Evolutionary conservation across 2,888 invertebrate species (phyloP).

Genomic region (Rhabditophanes sp.): DNA sequence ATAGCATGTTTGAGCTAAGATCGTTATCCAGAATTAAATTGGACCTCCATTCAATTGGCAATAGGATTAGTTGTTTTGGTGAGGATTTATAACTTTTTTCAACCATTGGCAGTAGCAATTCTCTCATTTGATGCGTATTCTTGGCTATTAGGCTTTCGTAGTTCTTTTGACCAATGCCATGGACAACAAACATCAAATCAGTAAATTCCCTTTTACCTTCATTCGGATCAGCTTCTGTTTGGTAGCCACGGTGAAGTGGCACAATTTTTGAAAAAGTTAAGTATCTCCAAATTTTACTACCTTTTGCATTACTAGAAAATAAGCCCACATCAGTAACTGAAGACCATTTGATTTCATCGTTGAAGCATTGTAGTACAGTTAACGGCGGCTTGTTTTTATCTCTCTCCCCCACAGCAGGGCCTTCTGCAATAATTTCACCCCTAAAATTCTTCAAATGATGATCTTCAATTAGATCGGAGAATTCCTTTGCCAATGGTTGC

Average conservation of each 20-base stretch:
- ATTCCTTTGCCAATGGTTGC: conserved; percentile 54
- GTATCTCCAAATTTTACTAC: no score
- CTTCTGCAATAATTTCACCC: conserved; percentile 43
- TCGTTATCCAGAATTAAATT: conserved; percentile 55
- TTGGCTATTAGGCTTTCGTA: conserved; percentile 41
- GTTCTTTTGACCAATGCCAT: conserved; percentile 56
- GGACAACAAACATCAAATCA: conserved; percentile 58
- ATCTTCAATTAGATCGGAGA: conserved; percentile 53
- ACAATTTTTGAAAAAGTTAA: no score
- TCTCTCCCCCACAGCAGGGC: conserved; percentile 34
- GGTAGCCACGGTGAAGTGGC: conserved; percentile 14
- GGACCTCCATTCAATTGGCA: conserved; percentile 59
- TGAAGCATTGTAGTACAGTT: no score
- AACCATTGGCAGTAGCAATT: conserved; percentile 28
- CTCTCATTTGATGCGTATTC: conserved; percentile 39
- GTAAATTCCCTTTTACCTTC: conserved; percentile 56
- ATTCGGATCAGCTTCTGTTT: conserved; percentile 48
- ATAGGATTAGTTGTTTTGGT: conserved; percentile 55
- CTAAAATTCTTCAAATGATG: conserved; percentile 53
- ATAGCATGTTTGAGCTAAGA: conserved; percentile 54
- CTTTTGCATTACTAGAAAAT: no score
- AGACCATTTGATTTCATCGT: conserved; percentile 56
- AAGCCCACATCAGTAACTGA: conserved; percentile 40
- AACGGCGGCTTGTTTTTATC: conserved; percentile 41
- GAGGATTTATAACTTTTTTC: conserved; percentile 39